A percentile compares a stretch with the other conserved stretches of the same genome.
Evolutionary conservation across 2,797 vertebrate species (phyloP).

Genomic region (Prunella strophiata): DNA sequence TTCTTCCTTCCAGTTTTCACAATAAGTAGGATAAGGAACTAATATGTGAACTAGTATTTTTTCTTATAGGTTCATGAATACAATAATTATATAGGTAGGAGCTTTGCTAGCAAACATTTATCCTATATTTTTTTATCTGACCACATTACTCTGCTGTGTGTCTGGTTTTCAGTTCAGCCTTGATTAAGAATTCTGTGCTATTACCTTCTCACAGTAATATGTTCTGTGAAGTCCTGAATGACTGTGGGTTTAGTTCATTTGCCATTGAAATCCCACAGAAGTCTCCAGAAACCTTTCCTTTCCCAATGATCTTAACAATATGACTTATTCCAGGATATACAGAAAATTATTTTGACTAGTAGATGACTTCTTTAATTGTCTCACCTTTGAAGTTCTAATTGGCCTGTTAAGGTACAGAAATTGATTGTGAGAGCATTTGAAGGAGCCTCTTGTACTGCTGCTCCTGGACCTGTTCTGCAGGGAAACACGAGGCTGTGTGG

Average conservation of each 20-base stretch:
- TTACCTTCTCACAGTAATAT: not conserved
- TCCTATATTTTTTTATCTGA: not conserved
- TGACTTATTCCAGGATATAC: not conserved
- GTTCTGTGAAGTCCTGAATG: not conserved
- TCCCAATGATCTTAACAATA: not conserved
- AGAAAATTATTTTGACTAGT: not conserved
- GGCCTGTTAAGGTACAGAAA: not conserved
- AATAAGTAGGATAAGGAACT: not conserved
- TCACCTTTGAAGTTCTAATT: not conserved
- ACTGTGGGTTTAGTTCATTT: not conserved
- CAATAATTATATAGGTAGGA: not conserved
- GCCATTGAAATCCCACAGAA: not conserved
- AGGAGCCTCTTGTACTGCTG: not conserved
- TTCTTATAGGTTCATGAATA: not conserved
- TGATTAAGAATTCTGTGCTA: not conserved
- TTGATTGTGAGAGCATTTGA: not conserved
- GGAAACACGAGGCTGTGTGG: rapidly evolving
- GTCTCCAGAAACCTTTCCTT: not conserved
- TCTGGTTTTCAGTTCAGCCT: not conserved
- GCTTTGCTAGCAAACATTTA: not conserved
- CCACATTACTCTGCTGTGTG: not conserved
- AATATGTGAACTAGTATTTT: not conserved
- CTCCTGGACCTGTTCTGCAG: not conserved
- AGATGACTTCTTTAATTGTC: not conserved
- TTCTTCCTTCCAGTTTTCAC: not conserved